Evolutionary conservation across 2,888 invertebrate species (phyloP), one percentile per base, ranked within the genome.

Genomic region (Chrysotoxum bicinctum): DNA sequence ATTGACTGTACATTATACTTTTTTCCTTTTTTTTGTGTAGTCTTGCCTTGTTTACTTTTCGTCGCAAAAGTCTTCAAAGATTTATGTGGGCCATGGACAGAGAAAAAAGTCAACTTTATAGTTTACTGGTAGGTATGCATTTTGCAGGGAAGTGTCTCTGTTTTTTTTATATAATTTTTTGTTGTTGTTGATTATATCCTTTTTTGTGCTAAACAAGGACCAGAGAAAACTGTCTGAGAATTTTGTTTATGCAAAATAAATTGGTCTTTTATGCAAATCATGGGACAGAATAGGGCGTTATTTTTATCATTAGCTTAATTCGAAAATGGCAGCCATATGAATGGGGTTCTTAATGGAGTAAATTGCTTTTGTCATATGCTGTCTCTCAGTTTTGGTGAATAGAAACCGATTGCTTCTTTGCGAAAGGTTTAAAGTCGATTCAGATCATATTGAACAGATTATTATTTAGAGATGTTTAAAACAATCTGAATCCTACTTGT

Each of bases 201-300:
- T 75, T 30, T 45, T 19, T 35, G 32, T 48, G 12, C 2, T 58
- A 37, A 56, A 19, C 9, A 43, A 54, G 32, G 66, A 50, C 35
- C 9, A 43, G 37, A 78, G 56, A 45, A 32, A 16, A 64, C 48
- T 66, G 83, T 79, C 79, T 64, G 79, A 50, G 69, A 43, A 75
- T 75, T 70, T 79, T 74, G 26, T 40, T 54, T 74, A 62, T 21
- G 52, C 50, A 45, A 37, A 58, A 80, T 75, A 37, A 76, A 85
- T 80, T 72, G 80, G 84, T 76, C 72, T 76, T 80, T 85, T 80
- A 76, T 85, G 80, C 76, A 80, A 85, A 85, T 85, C 9, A 72
- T 26, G 62, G 60, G 16, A 76, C 64, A 50, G 23, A 64, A 50
- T 19, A 75, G 52, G 80, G 45, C 40, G 30, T 75, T 72, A 58